Conservation (phyloP, 2,113 vertebrate genomes). For the Pleuronectes platessa region DNA sequence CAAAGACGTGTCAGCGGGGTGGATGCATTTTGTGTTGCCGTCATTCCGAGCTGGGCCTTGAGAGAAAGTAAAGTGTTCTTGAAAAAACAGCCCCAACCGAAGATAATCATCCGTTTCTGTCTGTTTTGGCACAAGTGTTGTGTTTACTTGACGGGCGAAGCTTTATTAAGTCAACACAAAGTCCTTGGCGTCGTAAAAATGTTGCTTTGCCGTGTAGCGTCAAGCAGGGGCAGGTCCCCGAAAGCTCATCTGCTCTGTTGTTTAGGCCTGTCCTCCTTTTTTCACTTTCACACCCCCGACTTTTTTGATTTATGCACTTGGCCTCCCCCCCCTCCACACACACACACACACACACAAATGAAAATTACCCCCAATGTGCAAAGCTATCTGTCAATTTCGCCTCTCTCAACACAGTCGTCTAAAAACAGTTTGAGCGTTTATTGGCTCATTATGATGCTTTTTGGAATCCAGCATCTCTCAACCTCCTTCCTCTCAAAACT, state of each 20-base stretch:
- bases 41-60: slow-evolving; percentile 21
- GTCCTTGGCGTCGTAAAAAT: slow-evolving; percentile 70
- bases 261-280: slow-evolving; percentile 21
- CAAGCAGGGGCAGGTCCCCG: slow-evolving; percentile 12
- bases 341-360: slow-evolving; percentile 8
- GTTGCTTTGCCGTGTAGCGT: slow-evolving; percentile 40
- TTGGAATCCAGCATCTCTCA: slow-evolving; percentile 15
- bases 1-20: slow-evolving; percentile 17
- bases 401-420: slow-evolving; percentile 21
- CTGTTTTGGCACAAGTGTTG: slow-evolving; percentile 3
- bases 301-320: slow-evolving; percentile 67
- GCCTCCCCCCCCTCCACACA: slow-evolving; percentile 3
- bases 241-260: slow-evolving; percentile 31
- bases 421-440: slow-evolving; percentile 16
- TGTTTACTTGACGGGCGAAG: slow-evolving; percentile 46
- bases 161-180: slow-evolving; percentile 69
- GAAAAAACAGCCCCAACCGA: slow-evolving; percentile 18
- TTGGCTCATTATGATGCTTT: slow-evolving; percentile 11
- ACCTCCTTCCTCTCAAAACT: slow-evolving; percentile 17
- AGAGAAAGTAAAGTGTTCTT: slow-evolving; percentile 22
- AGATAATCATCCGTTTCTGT: slow-evolving; percentile 13
- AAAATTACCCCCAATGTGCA: slow-evolving; percentile 31
- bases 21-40: not conserved
- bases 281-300: slow-evolving; percentile 23
- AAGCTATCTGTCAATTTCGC: slow-evolving; percentile 24